Percentiles rank a stretch among this genome's conserved stretches.
Conservation (phyloP, 2,113 vertebrate genomes). For the Aramus guarauna region DNA sequence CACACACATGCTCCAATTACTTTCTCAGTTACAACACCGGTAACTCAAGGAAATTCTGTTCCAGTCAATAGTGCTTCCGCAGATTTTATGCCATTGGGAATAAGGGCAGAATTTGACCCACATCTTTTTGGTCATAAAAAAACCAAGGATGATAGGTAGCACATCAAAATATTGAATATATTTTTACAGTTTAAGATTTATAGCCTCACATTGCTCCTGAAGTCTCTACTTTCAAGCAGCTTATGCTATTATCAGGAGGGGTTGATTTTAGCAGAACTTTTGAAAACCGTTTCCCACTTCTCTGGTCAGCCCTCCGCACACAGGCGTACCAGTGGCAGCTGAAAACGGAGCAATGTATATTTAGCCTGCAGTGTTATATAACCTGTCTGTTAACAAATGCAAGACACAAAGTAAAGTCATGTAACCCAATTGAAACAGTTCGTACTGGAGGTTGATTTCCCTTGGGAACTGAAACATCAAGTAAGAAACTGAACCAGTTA, state of each 20-base stretch:
- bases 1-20: background rate
- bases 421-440: constrained; percentile 71
- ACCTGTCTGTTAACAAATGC: constrained; percentile 70
- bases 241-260: background rate
- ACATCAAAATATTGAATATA: background rate
- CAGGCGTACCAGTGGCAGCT: background rate
- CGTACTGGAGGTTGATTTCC: constrained; percentile 70
- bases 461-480: constrained; percentile 70
- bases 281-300: background rate
- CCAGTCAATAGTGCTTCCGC: background rate
- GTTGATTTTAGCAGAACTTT: constrained; percentile 13
- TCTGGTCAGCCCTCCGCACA: background rate
- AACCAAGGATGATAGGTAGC: background rate
- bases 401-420: constrained; percentile 70
- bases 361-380: constrained; percentile 64
- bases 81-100: background rate
- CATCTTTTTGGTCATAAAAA: background rate
- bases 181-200: background rate
- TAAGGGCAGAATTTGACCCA: background rate
- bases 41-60: background rate
- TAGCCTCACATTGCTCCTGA: background rate
- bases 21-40: background rate
- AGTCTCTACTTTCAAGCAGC: background rate
- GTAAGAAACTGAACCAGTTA: constrained; percentile 71
- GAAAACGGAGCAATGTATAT: constrained; percentile 31